Evolutionary conservation across 2,797 vertebrate genomes (phyloP).

Genomic region (Sebastiscus albofasciatus): DNA sequence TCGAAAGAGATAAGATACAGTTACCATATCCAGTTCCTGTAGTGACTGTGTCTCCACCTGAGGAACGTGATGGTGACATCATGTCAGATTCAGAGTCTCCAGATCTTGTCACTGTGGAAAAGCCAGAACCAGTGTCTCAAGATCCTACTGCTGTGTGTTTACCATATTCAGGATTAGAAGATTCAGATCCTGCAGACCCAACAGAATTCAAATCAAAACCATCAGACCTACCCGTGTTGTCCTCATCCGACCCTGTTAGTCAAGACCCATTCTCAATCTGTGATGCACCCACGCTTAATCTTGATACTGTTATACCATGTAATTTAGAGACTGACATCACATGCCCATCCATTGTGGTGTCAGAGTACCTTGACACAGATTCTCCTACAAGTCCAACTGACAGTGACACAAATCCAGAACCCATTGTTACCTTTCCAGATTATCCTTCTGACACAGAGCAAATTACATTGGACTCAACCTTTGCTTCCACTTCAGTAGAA

Average conservation of each 20-base stretch:
- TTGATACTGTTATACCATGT: constrained; percentile 15
- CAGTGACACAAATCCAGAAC: constrained; percentile 51
- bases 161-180: constrained; percentile 54
- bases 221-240: constrained; percentile 15
- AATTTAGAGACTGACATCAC: constrained; percentile 30
- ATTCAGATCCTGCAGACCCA: constrained; percentile 36
- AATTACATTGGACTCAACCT: constrained; percentile 29
- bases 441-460: constrained; percentile 38
- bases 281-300: constrained; percentile 38
- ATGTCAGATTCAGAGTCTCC: constrained; percentile 64
- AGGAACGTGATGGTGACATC: constrained; percentile 63
- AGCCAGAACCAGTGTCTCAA: constrained; percentile 45
- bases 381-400: constrained; percentile 59
- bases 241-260: constrained; percentile 28
- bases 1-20: constrained; percentile 43
- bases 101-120: constrained; percentile 38
- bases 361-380: constrained; percentile 68
- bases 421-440: constrained; percentile 56
- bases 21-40: constrained; percentile 68
- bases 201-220: constrained; percentile 55
- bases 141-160: constrained; percentile 47
- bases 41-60: constrained; percentile 77
- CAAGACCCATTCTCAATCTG: constrained; percentile 20
- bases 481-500: constrained; percentile 46
- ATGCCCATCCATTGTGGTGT: constrained; percentile 74